A percentile compares a stretch with the other conserved stretches of the same genome.
These are phyloP conservation scores for Nerophis ophidion DNA, from an alignment of 2,113 vertebrate genomes.

Conservation along the genomic window DNA sequence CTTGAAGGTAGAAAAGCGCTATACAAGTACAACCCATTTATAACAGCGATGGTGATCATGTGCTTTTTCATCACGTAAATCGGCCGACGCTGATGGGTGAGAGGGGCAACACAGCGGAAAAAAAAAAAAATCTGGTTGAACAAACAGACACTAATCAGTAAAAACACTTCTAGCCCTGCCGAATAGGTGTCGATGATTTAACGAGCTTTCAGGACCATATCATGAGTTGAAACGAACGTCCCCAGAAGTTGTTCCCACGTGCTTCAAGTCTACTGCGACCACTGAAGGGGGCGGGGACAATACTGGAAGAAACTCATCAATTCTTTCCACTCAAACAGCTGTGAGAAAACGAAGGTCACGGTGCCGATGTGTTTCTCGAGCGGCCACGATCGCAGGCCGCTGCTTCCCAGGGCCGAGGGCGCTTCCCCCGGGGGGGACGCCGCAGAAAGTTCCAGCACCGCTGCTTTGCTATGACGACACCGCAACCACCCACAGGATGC, in stretches of 20 bases:
- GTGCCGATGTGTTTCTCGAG: constrained; percentile 31
- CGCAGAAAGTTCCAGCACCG: constrained; percentile 29
- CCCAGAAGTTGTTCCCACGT: constrained; percentile 2
- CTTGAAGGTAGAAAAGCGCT: too few relatives aligned
- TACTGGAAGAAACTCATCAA: constrained; percentile 46
- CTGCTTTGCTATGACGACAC: constrained; percentile 23
- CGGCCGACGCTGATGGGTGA: too few relatives aligned
- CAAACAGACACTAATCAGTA: background rate
- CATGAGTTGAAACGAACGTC: constrained; percentile 52
- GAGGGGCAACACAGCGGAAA: too few relatives aligned
- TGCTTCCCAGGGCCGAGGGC: constrained; percentile 70
- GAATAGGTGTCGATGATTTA: background rate
- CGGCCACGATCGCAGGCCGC: constrained; percentile 45
- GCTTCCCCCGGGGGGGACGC: constrained; percentile 49
- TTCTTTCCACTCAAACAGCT: constrained; percentile 64
- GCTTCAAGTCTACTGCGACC: background rate
- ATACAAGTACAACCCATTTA: too few relatives aligned
- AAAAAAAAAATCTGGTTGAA: background rate
- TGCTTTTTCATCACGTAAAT: too few relatives aligned
- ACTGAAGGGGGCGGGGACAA: constrained; percentile 17
- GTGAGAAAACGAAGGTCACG: constrained; percentile 54
- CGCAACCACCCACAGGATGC: background rate
- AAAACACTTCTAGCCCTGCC: background rate
- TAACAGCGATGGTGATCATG: too few relatives aligned
- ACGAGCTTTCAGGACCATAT: constrained; percentile 51